phyloP scores from a whole-genome alignment of 2,113 vertebrate genomes.

The Phoenicopterus ruber region DNA sequence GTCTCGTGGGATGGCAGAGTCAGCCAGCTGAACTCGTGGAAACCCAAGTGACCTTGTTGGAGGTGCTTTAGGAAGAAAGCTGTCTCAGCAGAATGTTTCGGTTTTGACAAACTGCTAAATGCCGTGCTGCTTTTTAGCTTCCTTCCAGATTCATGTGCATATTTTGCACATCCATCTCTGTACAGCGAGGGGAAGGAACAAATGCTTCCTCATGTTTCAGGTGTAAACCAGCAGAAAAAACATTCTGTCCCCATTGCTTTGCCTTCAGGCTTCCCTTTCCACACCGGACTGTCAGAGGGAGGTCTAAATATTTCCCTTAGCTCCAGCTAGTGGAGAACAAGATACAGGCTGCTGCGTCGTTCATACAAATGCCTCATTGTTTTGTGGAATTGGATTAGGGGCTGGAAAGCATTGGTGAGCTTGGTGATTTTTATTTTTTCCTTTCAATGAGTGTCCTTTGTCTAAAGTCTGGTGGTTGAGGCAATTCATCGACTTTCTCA shows the following conservation, averaged over 20 bases:
- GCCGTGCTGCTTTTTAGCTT: neutral
- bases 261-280: neutral
- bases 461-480: neutral
- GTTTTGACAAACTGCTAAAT: neutral
- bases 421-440: neutral
- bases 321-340: neutral
- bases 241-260: neutral
- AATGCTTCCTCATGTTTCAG: neutral
- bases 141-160: neutral
- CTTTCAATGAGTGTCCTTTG: neutral
- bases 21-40: neutral
- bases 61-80: neutral
- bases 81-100: neutral
- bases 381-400: neutral
- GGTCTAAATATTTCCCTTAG: neutral
- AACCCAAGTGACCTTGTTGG: neutral
- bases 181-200: neutral
- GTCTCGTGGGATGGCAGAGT: neutral
- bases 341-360: neutral
- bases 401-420: neutral
- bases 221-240: neutral
- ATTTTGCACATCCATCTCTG: neutral
- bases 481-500: neutral
- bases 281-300: neutral
- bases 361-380: neutral